Percentiles rank a stretch among this genome's conserved stretches.
These are phyloP conservation scores for Ypsolopha scabrella DNA, from an alignment of 2,888 invertebrate species.

Conservation along the genomic window DNA sequence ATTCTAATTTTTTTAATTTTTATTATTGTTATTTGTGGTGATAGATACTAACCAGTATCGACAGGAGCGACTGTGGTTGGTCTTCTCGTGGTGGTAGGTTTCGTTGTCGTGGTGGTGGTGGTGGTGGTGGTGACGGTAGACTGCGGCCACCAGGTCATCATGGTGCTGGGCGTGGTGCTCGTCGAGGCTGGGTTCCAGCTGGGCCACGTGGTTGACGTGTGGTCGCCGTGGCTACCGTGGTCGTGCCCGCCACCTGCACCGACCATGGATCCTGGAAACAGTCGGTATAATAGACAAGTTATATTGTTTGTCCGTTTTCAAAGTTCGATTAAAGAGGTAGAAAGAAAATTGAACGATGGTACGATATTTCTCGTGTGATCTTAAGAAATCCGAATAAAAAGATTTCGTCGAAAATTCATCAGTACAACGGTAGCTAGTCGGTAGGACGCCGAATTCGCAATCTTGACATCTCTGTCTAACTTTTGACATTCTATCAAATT, in stretches of 20 bases:
- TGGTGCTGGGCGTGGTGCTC: constrained; percentile 31
- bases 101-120: constrained; percentile 19
- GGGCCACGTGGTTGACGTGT: constrained; percentile 53
- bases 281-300: constrained; percentile 5
- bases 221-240: constrained; percentile 30
- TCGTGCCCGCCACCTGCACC: constrained; percentile 24
- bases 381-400: no score
- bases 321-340: no score
- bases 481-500: no score
- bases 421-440: no score
- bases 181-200: constrained; percentile 45
- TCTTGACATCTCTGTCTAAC: no score
- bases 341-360: no score
- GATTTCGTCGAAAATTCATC: no score
- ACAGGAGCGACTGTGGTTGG: constrained; percentile 12
- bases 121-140: constrained; percentile 28
- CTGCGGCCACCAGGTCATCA: constrained; percentile 44
- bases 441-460: no score
- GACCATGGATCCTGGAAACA: constrained; percentile 24
- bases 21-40: no score
- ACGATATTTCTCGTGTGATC: no score
- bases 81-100: constrained; percentile 21
- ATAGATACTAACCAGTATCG: not conserved
- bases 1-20: no score
- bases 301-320: no score